Percentiles rank a stretch among this genome's conserved stretches.
Conservation (phyloP, 2,113 vertebrate species). For the Syngnathoides biaculeatus region DNA sequence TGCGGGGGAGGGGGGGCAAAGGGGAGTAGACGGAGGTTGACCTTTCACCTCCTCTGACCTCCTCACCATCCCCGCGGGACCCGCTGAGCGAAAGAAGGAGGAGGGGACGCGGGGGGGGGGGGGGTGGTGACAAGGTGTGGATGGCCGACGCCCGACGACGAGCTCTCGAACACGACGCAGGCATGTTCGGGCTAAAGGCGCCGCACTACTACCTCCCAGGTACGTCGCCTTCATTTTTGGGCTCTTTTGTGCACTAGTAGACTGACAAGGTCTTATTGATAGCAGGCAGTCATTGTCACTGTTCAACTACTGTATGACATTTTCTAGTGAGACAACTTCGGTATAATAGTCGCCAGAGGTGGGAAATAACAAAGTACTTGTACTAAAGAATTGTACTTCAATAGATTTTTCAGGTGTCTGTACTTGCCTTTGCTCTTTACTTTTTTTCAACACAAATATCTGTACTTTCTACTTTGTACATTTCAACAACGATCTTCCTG, state of each 20-base stretch:
- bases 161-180: slow-evolving; percentile 43
- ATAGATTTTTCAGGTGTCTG: too few species aligned
- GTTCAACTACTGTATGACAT: too few species aligned
- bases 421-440: too few species aligned
- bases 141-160: slow-evolving; percentile 46
- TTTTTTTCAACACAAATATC: too few species aligned
- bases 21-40: slow-evolving; percentile 46
- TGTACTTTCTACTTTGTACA: too few species aligned
- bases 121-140: slow-evolving; percentile 11
- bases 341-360: too few species aligned
- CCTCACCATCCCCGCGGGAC: slow-evolving; percentile 27
- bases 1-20: slow-evolving; percentile 29
- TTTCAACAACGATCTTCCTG: too few species aligned
- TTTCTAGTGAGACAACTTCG: too few species aligned
- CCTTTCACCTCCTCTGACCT: slow-evolving; percentile 31
- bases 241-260: neutral
- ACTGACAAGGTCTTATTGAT: too few species aligned
- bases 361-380: too few species aligned
- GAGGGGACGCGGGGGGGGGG: slow-evolving; percentile 10
- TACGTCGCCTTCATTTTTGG: slow-evolving; percentile 61
- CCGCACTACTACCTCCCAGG: slow-evolving; percentile 90
- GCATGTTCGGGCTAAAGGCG: slow-evolving; percentile 90
- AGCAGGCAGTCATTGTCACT: too few species aligned
- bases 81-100: slow-evolving; percentile 23
- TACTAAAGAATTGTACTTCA: too few species aligned